A percentile compares a stretch with the other conserved stretches of the same genome.
phyloP scores from a whole-genome alignment of 1,140 invertebrate species.

The Rhopalosiphum padi region DNA sequence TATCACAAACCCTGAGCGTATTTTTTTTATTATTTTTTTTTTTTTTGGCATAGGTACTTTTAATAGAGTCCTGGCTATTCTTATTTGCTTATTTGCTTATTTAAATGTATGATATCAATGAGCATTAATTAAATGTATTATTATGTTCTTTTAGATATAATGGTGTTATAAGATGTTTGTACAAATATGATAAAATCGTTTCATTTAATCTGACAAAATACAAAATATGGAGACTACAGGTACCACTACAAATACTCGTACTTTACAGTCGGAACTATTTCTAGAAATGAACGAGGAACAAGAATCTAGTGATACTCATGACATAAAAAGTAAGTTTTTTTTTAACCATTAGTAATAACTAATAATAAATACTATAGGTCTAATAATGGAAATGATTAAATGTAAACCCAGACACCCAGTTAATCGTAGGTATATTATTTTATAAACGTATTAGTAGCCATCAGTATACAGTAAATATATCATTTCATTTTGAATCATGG shows the following conservation, averaged over 20 bases:
- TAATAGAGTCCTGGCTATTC: slow-evolving; percentile 28
- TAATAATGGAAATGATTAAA: neutral
- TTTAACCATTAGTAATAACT: neutral
- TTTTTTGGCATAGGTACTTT: slow-evolving; percentile 10
- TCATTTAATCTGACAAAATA: neutral
- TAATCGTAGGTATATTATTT: neutral
- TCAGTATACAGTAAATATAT: neutral
- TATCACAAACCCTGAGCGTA: slow-evolving; percentile 20
- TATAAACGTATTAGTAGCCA: neutral
- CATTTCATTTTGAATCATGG: neutral
- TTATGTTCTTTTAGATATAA: neutral
- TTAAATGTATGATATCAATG: neutral
- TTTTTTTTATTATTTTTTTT: slow-evolving; percentile 35
- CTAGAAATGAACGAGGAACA: slow-evolving; percentile 46
- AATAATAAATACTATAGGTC: neutral
- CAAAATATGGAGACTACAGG: neutral
- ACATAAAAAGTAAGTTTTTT: slow-evolving; percentile 17
- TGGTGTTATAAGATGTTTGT: neutral
- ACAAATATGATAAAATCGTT: neutral
- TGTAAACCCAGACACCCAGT: neutral
- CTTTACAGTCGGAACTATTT: slow-evolving; percentile 43
- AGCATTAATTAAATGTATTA: neutral
- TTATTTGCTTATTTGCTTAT: slow-evolving; percentile 32
- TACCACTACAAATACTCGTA: neutral
- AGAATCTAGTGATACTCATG: neutral